phyloP scores from a whole-genome alignment of 2,113 vertebrate genomes.

The Hippocampus guttulatus region DNA sequence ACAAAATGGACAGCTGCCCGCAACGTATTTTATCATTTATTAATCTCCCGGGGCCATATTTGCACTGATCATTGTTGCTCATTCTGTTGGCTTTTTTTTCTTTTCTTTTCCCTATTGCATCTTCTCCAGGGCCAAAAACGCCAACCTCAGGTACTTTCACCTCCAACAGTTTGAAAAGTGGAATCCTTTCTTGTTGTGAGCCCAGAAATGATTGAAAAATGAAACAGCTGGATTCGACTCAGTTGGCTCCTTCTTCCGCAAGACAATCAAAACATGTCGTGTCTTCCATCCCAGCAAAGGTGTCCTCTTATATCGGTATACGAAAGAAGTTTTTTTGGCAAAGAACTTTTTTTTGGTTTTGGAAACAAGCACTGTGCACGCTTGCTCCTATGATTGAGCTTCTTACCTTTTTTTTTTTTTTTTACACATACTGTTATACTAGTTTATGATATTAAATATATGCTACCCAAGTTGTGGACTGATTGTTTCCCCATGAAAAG shows the following conservation, averaged over 20 bases:
- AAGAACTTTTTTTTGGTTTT: slow-evolving; percentile 46
- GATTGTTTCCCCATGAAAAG: background rate
- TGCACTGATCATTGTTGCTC: slow-evolving; percentile 56
- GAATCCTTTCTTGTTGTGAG: background rate
- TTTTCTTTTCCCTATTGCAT: background rate
- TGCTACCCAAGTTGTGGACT: slow-evolving; percentile 19
- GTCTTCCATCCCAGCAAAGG: slow-evolving; percentile 47
- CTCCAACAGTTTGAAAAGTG: background rate
- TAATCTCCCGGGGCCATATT: slow-evolving; percentile 58
- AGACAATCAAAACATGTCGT: slow-evolving; percentile 10
- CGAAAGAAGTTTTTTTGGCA: slow-evolving; percentile 17
- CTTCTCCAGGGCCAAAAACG: slow-evolving; percentile 1
- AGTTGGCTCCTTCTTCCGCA: background rate
- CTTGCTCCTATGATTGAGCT: slow-evolving; percentile 58
- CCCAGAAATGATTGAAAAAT: background rate
- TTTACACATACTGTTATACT: slow-evolving; percentile 39
- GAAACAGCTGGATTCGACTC: background rate
- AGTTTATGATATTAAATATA: slow-evolving; percentile 74
- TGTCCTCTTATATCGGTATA: slow-evolving; percentile 7
- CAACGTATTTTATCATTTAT: slow-evolving; percentile 27
- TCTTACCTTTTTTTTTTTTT: slow-evolving; percentile 68
- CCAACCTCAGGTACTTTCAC: slow-evolving; percentile 10
- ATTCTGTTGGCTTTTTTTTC: slow-evolving; percentile 50
- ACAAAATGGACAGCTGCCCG: slow-evolving; percentile 19
- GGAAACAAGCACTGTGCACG: slow-evolving; percentile 43